phyloP scores from a whole-genome alignment of 2,888 invertebrate genomes.

The Abrostola tripartita region DNA sequence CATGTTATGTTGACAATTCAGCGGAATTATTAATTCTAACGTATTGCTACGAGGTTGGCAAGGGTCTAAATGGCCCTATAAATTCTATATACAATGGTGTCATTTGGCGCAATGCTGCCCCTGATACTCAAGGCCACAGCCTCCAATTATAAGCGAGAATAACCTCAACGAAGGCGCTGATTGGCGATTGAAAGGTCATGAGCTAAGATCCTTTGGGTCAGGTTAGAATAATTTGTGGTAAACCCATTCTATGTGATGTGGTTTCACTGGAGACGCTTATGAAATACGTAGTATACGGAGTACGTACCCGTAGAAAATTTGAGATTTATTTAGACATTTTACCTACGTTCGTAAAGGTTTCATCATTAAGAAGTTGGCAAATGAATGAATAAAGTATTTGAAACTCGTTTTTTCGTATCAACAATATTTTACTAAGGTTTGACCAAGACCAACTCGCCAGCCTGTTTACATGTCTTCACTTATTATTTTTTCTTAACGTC shows the following conservation, averaged over 20 bases:
- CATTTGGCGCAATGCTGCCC: slow-evolving; percentile 46
- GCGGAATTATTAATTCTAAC: slow-evolving; percentile 41
- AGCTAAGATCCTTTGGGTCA: slow-evolving; percentile 1
- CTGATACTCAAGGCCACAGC: slow-evolving; percentile 41
- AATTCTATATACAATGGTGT: slow-evolving; percentile 51
- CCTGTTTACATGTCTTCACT: neutral
- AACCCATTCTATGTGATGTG: neutral
- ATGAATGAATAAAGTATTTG: no score
- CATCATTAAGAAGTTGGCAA: slow-evolving; percentile 5
- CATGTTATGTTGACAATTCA: slow-evolving; percentile 29
- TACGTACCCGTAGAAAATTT: neutral
- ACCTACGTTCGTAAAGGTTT: neutral
- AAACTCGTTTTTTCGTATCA: slow-evolving; percentile 2
- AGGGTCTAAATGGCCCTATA: slow-evolving; percentile 47
- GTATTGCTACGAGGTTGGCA: slow-evolving; percentile 46
- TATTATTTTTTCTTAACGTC: slow-evolving; percentile 5
- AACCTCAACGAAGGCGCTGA: slow-evolving; percentile 22
- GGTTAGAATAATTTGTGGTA: slow-evolving; percentile 6
- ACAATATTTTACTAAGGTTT: neutral
- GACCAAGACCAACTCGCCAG: neutral
- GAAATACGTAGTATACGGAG: no score
- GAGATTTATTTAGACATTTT: neutral
- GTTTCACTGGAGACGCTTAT: neutral
- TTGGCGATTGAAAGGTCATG: slow-evolving; percentile 9
- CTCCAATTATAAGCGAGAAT: slow-evolving; percentile 37